phyloP scores from a whole-genome alignment of 2,797 vertebrate genomes.

The Pogoniulus pusillus region DNA sequence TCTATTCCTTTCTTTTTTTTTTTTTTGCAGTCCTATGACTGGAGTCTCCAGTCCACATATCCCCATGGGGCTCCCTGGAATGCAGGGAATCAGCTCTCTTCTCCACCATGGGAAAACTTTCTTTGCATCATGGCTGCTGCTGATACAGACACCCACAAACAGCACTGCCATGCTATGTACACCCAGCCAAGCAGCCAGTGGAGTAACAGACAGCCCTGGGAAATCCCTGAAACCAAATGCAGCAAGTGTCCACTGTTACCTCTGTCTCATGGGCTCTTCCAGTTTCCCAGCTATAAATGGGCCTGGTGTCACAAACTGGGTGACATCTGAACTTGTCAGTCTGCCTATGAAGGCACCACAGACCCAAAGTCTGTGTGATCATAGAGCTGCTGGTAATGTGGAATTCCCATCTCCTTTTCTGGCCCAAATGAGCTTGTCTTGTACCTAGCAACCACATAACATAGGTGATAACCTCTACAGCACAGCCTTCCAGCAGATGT shows the following conservation, averaged over 20 bases:
- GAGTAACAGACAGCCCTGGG: background rate
- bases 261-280: background rate
- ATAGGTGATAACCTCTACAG: background rate
- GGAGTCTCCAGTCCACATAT: background rate
- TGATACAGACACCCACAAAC: background rate
- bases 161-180: background rate
- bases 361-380: background rate
- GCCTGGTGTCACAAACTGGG: background rate
- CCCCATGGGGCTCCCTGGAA: background rate
- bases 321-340: background rate
- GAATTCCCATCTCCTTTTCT: background rate
- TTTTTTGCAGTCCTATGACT: background rate
- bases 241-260: rapidly evolving
- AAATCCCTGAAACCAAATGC: background rate
- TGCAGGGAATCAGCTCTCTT: background rate
- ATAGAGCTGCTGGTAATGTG: background rate
- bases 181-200: background rate
- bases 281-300: background rate
- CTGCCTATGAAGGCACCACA: background rate
- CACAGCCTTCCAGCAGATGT: background rate
- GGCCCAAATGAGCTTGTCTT: background rate
- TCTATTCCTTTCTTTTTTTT: background rate
- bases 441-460: background rate
- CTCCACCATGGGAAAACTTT: background rate
- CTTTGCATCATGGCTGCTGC: background rate